A percentile compares a stretch with the other conserved stretches of the same genome.
Evolutionary conservation across 2,888 invertebrate species (phyloP).

Genomic region (Melolontha melolontha): DNA sequence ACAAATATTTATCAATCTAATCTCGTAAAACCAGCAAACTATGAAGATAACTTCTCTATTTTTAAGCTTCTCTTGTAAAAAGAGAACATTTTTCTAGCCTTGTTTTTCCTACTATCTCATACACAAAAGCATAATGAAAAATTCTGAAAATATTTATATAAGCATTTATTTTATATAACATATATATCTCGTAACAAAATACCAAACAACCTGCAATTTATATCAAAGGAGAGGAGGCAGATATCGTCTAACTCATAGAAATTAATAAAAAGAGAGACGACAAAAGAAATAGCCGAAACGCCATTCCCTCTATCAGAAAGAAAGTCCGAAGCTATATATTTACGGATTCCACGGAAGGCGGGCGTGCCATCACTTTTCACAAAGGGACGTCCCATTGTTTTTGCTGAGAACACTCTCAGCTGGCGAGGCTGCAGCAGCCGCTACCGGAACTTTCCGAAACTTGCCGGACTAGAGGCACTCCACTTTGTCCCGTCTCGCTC

Average conservation of each 20-base stretch:
- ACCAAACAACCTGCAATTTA: slow-evolving; percentile 1
- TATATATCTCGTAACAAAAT: no score
- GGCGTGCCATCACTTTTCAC: slow-evolving; percentile 56
- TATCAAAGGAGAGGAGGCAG: slow-evolving; percentile 10
- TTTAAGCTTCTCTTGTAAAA: no score
- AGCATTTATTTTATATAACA: no score
- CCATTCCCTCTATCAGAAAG: slow-evolving; percentile 53
- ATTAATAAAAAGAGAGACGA: slow-evolving; percentile 45
- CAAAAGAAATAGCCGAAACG: slow-evolving; percentile 57
- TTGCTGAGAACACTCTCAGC: slow-evolving; percentile 60
- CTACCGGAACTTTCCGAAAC: slow-evolving; percentile 30
- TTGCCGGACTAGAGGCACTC: slow-evolving; percentile 13
- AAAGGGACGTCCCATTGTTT: slow-evolving; percentile 58
- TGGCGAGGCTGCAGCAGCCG: slow-evolving; percentile 48
- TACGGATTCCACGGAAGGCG: slow-evolving; percentile 58
- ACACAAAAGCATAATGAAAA: no score
- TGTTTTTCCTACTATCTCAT: no score
- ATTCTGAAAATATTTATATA: no score
- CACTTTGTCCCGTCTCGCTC: slow-evolving; percentile 1
- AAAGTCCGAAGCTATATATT: slow-evolving; percentile 55
- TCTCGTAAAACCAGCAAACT: no score
- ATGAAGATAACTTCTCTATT: no score
- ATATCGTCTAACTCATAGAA: slow-evolving; percentile 14
- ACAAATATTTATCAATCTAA: no score
- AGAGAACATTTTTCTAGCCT: no score